Evolutionary conservation across 2,797 vertebrate species (phyloP), one percentile per base, ranked within the genome.

Genomic region (Pyrrhura leucotis): DNA sequence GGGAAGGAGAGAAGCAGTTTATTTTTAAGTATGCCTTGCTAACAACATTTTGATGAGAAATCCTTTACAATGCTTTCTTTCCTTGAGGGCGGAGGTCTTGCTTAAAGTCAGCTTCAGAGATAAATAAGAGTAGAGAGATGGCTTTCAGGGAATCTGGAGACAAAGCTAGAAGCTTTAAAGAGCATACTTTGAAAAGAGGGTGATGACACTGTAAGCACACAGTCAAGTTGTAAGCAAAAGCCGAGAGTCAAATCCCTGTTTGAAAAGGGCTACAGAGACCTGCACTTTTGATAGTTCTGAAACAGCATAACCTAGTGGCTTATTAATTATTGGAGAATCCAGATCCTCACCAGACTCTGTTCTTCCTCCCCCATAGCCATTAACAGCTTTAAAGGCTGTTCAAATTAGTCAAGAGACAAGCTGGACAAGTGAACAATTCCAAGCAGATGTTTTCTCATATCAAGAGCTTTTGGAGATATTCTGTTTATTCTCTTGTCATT

Each of bases 21-120:
- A 91, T 94, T 94, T 97, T 94, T 85, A 92, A 90, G 78, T 31
- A 45, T 35, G 56, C 48, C 37, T 91, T 48, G 33, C 71, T 75
- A 83, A 78, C 78, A 83, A 82, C 40, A 48, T 84, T 87, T 82
- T 74, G 50, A 79, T 61, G 67, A 94, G 69, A 82, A 96, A 81
- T 31, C 21, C 42, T 88, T 82, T 91, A 47, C 71, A 90, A 85
- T 29, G 26, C 19, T 93, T 93, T 91, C 44, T 86, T 79, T 94
- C 54, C 54, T 90, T 89, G 40, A 83, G n/a, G 74, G 22, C 22
- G 7, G 20, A 73, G 31, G n/a, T 71, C 73, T 72, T 17, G 2
- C 23, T 91, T 88, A 68, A 84, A 88, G 51, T 58, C 51, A 90
- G 8, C 50, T 74, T 47, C 58, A 68, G 61, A 78, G 40, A 84